Evolutionary conservation across 2,888 invertebrate species (phyloP).

Genomic region (Xanthorhoe designata): DNA sequence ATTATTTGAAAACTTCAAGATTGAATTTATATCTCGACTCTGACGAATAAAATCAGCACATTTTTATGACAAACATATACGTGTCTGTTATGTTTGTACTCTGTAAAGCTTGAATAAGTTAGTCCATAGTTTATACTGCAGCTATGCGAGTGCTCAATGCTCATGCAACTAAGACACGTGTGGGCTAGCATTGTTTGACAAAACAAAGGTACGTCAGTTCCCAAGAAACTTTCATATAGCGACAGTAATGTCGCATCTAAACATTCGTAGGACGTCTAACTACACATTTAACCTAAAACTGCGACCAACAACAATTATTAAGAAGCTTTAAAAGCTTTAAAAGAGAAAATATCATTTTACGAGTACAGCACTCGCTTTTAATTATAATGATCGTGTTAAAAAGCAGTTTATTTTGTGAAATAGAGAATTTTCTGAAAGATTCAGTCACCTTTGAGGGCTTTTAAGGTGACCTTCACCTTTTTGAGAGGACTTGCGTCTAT

Average conservation of each 20-base stretch:
- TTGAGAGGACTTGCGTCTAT: slow-evolving; percentile 5
- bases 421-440: slow-evolving; percentile 9
- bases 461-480: slow-evolving; percentile 28
- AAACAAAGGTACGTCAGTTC: slow-evolving; percentile 26
- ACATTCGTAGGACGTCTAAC: slow-evolving; percentile 19
- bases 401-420: slow-evolving; percentile 18
- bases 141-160: neutral
- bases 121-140: neutral
- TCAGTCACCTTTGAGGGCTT: slow-evolving; percentile 20
- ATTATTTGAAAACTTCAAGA: neutral
- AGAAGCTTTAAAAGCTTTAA: slow-evolving; percentile 22
- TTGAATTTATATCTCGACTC: neutral
- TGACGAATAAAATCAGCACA: neutral
- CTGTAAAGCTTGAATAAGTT: slow-evolving; percentile 4
- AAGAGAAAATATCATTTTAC: slow-evolving; percentile 22
- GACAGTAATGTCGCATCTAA: slow-evolving; percentile 20
- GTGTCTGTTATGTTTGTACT: neutral
- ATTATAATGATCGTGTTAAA: slow-evolving; percentile 8
- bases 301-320: slow-evolving; percentile 23
- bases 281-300: slow-evolving; percentile 23
- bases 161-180: slow-evolving; percentile 12
- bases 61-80: neutral
- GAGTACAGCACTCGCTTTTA: slow-evolving; percentile 5
- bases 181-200: slow-evolving; percentile 24
- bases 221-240: slow-evolving; percentile 16